These are phyloP conservation scores for Oscheius sp. DNA, from an alignment of 2,888 invertebrate genomes.

Conservation along the genomic window DNA sequence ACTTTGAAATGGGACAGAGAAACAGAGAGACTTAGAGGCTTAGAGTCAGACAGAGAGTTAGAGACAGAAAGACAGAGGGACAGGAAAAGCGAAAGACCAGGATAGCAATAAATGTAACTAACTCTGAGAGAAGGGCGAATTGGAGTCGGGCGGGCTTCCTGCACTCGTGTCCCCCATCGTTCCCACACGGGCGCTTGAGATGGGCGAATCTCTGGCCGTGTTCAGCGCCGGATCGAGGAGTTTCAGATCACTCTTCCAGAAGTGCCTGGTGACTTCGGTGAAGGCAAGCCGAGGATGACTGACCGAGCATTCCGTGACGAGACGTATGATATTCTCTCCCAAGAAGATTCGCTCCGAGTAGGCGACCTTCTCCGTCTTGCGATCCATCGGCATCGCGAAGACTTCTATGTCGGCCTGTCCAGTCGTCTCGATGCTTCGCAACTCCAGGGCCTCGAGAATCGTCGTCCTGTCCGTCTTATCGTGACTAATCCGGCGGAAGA, in stretches of 20 bases:
- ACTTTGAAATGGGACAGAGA: background rate
- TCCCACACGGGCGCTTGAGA: background rate
- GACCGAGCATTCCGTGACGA: slow-evolving; percentile 20
- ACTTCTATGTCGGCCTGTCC: slow-evolving; percentile 20
- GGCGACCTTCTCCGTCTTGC: slow-evolving; percentile 8
- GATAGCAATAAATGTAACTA: background rate
- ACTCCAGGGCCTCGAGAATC: slow-evolving; percentile 9
- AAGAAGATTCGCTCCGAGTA: slow-evolving; percentile 23
- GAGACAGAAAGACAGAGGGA: too few relatives aligned
- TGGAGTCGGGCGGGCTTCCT: slow-evolving; percentile 2
- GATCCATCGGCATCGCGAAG: slow-evolving; percentile 18
- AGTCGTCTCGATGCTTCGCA: background rate
- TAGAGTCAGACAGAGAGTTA: too few relatives aligned
- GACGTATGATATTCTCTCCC: slow-evolving; percentile 1
- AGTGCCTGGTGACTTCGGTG: slow-evolving; percentile 16
- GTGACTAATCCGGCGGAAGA: slow-evolving; percentile 5
- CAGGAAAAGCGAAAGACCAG: too few relatives aligned
- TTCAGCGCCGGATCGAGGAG: background rate
- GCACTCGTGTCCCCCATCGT: background rate
- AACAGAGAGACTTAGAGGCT: background rate
- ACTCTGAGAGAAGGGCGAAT: slow-evolving; percentile 2
- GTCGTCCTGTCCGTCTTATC: slow-evolving; percentile 10
- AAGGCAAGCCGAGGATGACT: background rate
- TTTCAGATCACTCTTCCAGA: slow-evolving; percentile 21
- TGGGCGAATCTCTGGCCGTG: background rate